Evolutionary conservation across 2,888 invertebrate genomes (phyloP), one percentile per base, ranked within the genome.

Genomic region (Lycaena phlaeas): DNA sequence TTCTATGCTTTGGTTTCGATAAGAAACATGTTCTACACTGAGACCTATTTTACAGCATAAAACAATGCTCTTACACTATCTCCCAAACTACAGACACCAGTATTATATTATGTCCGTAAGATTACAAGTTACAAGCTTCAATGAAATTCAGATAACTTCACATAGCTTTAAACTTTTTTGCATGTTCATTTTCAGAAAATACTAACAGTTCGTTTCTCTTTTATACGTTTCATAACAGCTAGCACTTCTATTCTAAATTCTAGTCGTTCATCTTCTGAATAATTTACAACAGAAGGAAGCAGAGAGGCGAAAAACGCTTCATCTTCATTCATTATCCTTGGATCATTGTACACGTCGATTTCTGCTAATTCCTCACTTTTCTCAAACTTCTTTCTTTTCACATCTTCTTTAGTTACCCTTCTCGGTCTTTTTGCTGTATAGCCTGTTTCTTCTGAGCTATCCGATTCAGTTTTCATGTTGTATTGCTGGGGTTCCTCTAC

Each of bases 281-380:
- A 82, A 45, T 66, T 78, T 0, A 81, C 81, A 1, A 82, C 60
- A 0, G 77, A 67, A 0, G 82, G 84, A 14, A 84, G 48, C 1
- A 84, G 50, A 0, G 84, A 82, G 0, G 82, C 82, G 38, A 84
- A 84, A 46, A 84, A 84, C 0, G 82, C 82, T 43, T 84, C 84
- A 43, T 84, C 82, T 44, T 84, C 84, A 41, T 84, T 82, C 82
- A 84, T 82, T 0, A 84, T 52, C 18, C 82, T 61, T 0, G 71
- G 68, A 40, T 81, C 78, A 40, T 57, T 61, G 0, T 48, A 45
- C 3, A 66, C 67, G 2, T 68, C 67, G 0, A 71, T 53, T 44
- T 65, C 70, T 0, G 67, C 56, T 29, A 68, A 67, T 48, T 75
- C 68, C 12, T 61, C 60, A 4, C 51, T 54, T 22, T 41, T 43